These are phyloP conservation scores for Dione vanillae DNA, from an alignment of 2,888 invertebrate genomes.

Conservation along the genomic window DNA sequence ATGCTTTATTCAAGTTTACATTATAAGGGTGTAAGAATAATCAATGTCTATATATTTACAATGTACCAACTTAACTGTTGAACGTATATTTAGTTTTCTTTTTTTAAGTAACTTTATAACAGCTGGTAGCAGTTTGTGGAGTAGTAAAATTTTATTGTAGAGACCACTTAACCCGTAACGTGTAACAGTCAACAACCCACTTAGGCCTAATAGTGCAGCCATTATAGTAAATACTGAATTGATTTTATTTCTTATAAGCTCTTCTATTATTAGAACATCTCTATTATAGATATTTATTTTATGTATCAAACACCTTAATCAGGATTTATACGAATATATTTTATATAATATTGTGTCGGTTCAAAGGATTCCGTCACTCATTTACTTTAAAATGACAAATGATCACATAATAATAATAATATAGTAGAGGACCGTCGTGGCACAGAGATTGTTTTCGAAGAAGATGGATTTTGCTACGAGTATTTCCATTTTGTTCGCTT, in stretches of 20 bases:
- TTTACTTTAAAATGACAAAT: no score
- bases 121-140: conserved; percentile 37
- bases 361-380: no score
- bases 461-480: no score
- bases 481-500: no score
- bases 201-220: conserved; percentile 49
- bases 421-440: no score
- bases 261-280: conserved; percentile 26
- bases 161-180: conserved; percentile 69
- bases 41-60: neutral
- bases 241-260: conserved; percentile 54
- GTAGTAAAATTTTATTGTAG: conserved; percentile 73
- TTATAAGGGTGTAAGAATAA: neutral
- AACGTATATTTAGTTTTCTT: conserved; percentile 1
- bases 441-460: no score
- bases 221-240: conserved; percentile 71
- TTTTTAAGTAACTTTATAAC: conserved; percentile 39
- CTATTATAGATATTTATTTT: conserved; percentile 8
- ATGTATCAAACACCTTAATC: neutral
- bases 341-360: no score
- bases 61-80: neutral
- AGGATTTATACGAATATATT: neutral
- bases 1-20: neutral
- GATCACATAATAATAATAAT: no score
- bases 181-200: conserved; percentile 55